Percentiles rank a stretch among this genome's conserved stretches.
These are phyloP conservation scores for Bombus consobrinus DNA, from an alignment of 1,140 invertebrate species.

Conservation along the genomic window DNA sequence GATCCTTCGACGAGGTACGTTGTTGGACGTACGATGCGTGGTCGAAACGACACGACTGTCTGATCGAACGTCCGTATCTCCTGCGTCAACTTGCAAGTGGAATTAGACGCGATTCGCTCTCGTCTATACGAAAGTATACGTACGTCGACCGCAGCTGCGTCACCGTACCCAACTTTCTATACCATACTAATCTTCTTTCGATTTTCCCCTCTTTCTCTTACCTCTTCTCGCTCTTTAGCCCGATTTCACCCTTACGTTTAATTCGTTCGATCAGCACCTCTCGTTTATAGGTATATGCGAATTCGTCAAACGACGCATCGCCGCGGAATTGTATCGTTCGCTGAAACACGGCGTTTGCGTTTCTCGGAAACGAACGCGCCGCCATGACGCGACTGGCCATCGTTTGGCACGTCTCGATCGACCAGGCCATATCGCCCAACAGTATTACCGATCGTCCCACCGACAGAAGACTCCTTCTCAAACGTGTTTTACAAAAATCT, in stretches of 20 bases:
- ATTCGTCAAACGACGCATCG: slow-evolving; percentile 39
- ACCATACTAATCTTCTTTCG: background rate
- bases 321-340: slow-evolving; percentile 53
- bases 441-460: slow-evolving; percentile 9
- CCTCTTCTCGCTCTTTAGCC: background rate
- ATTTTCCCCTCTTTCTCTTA: background rate
- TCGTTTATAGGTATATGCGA: slow-evolving; percentile 17
- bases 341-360: slow-evolving; percentile 23
- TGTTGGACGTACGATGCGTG: too few species aligned
- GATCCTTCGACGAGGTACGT: background rate
- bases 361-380: slow-evolving; percentile 1
- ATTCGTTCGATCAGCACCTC: background rate
- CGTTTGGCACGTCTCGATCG: slow-evolving; percentile 35
- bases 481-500: background rate
- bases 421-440: background rate
- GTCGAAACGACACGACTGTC: background rate
- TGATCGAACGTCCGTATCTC: background rate
- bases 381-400: background rate
- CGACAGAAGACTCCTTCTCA: background rate
- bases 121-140: slow-evolving; percentile 9
- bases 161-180: background rate
- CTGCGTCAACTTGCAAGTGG: background rate
- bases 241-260: slow-evolving; percentile 17
- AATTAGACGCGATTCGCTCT: slow-evolving; percentile 26
- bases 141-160: background rate